A percentile compares a stretch with the other conserved stretches of the same genome.
These are phyloP conservation scores for Pocillopora damicornis DNA, from an alignment of 64 coral and sea anemone species.

Conservation along the genomic window DNA sequence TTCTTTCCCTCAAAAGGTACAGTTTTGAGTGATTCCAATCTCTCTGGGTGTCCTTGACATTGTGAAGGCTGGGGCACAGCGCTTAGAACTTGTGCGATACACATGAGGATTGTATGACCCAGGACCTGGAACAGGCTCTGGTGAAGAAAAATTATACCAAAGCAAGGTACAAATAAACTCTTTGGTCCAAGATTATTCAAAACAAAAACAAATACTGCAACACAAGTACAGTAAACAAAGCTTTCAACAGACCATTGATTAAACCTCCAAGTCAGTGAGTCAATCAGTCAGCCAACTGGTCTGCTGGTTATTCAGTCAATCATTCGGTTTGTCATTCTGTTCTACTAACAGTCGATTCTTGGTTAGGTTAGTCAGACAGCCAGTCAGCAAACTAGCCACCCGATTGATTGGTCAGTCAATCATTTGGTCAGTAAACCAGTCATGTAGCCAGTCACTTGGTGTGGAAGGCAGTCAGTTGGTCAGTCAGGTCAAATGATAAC, in stretches of 20 bases:
- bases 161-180: background rate
- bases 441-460: background rate
- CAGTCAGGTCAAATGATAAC: background rate
- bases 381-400: background rate
- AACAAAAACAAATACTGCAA: too few species aligned
- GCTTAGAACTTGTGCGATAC: slow-evolving; percentile 59
- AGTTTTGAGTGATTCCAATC: slow-evolving; percentile 79
- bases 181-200: background rate
- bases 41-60: slow-evolving; percentile 59
- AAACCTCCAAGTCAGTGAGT: background rate
- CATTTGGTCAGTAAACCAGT: background rate
- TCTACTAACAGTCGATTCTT: too few species aligned
- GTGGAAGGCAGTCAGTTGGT: background rate
- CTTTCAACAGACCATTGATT: background rate
- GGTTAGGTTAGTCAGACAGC: background rate
- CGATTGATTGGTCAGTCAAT: background rate
- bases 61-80: slow-evolving; percentile 67
- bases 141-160: background rate
- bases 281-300: background rate
- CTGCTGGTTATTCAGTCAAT: background rate
- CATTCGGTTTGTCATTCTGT: background rate
- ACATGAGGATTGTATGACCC: slow-evolving; percentile 63
- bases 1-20: slow-evolving; percentile 48
- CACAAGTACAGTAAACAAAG: background rate
- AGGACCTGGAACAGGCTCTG: slow-evolving; percentile 86